Evolutionary conservation across 2,888 invertebrate species (phyloP), one percentile per base, ranked within the genome.

Genomic region (Stictocephala bisonia): DNA sequence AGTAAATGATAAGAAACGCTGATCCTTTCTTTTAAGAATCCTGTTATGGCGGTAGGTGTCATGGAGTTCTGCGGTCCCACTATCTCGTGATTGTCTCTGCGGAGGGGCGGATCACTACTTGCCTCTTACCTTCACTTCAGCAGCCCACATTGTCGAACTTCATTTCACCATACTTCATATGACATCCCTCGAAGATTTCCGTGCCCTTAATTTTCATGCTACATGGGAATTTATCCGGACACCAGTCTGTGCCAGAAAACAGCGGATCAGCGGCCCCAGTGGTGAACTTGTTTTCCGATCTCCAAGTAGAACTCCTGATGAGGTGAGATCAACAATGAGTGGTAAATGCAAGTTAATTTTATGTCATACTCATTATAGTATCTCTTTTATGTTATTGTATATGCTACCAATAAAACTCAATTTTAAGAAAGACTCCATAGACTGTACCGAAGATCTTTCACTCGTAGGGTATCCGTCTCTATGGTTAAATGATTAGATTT

Each of bases 181-280:
- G 96, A 89, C 92, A 76, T 90, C 94, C 0, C 86, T 92, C 18
- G 94, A 96, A 81, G 94, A 96, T 86, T 94, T 94, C 82, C 90
- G 93, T 73, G 91, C 91, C 58, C 88, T 95, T 78, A 92, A 91
- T 81, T 94, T 96, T 83, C 94, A 95, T 83, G 95, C 92, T 4
- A 89, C 89, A 48, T 95, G 93, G 84, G 94, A 94, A 82, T 94
- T 94, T 80, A 87, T 94, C 11, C 88, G 91, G 80, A 89, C 89
- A n/a, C 87, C 89, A 0, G 87, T 87, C 24, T 94, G 94, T 81
- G 87, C 89, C 74, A 89, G 89, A 78, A 89, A 90, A 56, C 88
- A 92, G 78, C 86, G 90, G 78, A 89, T 91, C 68, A 88, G 88
- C 72, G 94, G 94, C 0, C 88, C 93, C 3, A 93, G 93, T 79